Base-by-base conservation (phyloP, 2,888 invertebrate species). In the Campoletis raptor region DNA sequence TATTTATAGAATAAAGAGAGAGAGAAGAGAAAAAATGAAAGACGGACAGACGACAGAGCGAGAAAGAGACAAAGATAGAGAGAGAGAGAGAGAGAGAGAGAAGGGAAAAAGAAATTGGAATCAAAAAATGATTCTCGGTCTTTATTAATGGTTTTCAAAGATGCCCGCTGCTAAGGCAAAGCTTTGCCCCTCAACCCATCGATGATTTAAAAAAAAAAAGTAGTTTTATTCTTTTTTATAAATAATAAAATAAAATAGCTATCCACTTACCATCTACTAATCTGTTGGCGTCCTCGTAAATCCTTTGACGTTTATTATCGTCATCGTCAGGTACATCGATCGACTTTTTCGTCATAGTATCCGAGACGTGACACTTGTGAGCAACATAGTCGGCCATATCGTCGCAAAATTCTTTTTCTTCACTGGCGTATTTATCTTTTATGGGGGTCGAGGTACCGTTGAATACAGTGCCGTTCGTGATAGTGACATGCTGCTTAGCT, bases 361-460 rank as follows among this genome's bases (percentile, higher is more conserved):
- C 94, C 70, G 92, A 73, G 61, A 89, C 88, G 82, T 93, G 92
- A 90, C 91, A 92, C 89, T 94, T 94, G 87, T 94, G 92, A 78
- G 93, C 92, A 80, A 94, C 88, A 90, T 94, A 94, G 88, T 94
- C 93, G 78, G 93, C 92, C 94, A 94, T 94, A 90, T 93, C 92
- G 88, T 94, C 94, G 85, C 91, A 91, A 86, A 94, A 92, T 76
- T 94, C 94, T 93, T 94, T 94, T 89, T 94, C 94, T 61, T 94
- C 94, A 86, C 94, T 93, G 89, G 93, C 94, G 89, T 94, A 94
- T 92, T 94, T 94, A 90, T 94, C 92, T 94, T 94, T 94, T 91
- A 94, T 92, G 87, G 94, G 94, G 91, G 94, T 94, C 91, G 94
- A 94, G 90, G 94, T 94, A 91, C 94, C 94, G 91, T 94, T 94